Evolutionary conservation across 2,113 vertebrate species (phyloP), one percentile per base, ranked within the genome.

Genomic region (Dinomys branickii): DNA sequence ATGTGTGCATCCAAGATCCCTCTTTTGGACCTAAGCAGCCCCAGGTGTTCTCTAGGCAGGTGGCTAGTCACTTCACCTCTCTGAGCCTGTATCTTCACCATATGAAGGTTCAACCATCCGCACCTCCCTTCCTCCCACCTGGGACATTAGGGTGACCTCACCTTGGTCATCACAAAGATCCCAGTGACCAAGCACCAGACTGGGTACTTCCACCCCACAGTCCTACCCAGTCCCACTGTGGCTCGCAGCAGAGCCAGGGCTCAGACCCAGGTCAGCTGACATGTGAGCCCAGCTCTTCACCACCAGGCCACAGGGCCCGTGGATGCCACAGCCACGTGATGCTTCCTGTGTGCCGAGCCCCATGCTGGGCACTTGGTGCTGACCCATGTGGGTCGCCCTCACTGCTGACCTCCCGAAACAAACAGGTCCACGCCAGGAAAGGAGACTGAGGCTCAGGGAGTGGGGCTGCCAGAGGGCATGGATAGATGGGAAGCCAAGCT

Each of bases 321-420:
- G 4, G 35, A 26, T 2, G 41, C 69, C 7, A 0, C 24, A 3
- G n/a, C 4, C 12, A 1, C 0, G 9, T 7, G 50, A 63, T 0
- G 0, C 52, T 71, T 33, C 1, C 35, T 54, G 4, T 6, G 5
- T 41, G 24, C 85, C 59, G 3, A 58, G 52, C 80, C 17, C 30
- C 5, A 16, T 9, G 78, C 28, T 26, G 26, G 50, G 52, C 41
- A 22, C 54, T 5, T 1, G 12, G 5, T 0, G 0, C 1, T 0
- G 47, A 17, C 1, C 35, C 69, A 8, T 14, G 0, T 0, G 24
- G 59, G 26, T 41, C 12, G 0, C 1, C 41, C 61, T 54, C 81
- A 26, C 16, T 1, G 41, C 20, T 19, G 30, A 47, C 38, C 13
- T 80, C 52, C 10, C 35, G 41, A 3, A 28, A 19, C 22, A 52